A percentile compares a stretch with the other conserved stretches of the same genome.
phyloP scores from a whole-genome alignment of 2,113 vertebrate genomes.

The Nycticebus coucang region DNA sequence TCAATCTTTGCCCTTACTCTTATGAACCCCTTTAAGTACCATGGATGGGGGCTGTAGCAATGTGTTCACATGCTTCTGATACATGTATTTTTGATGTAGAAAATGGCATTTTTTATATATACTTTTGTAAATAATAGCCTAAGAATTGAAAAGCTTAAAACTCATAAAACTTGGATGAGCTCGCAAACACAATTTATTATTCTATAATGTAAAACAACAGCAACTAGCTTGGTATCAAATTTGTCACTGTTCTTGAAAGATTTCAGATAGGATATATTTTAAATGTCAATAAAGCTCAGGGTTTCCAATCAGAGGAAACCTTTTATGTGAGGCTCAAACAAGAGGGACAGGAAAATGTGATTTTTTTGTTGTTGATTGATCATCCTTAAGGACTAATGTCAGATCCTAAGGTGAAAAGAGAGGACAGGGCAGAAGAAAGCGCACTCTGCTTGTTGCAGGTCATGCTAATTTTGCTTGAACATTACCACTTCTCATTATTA shows the following conservation, averaged over 20 bases:
- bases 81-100: not conserved
- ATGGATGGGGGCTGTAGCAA: not conserved
- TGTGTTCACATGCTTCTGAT: not conserved
- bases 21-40: not conserved
- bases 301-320: not conserved
- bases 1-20: not conserved
- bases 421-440: not conserved
- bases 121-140: not conserved
- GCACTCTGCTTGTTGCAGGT: not conserved
- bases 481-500: not conserved
- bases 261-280: not conserved
- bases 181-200: not conserved
- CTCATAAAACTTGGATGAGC: rapidly evolving
- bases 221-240: not conserved
- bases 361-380: not conserved
- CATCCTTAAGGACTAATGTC: not conserved
- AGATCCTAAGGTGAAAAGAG: not conserved
- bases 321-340: not conserved
- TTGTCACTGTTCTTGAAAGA: not conserved
- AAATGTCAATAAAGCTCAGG: not conserved
- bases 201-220: not conserved
- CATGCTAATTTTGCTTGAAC: not conserved
- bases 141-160: not conserved
- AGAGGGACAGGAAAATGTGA: not conserved
- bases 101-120: not conserved